These are phyloP conservation scores for Acanthurus lineatus DNA, from an alignment of 2,797 vertebrate genomes.

Conservation along the genomic window DNA sequence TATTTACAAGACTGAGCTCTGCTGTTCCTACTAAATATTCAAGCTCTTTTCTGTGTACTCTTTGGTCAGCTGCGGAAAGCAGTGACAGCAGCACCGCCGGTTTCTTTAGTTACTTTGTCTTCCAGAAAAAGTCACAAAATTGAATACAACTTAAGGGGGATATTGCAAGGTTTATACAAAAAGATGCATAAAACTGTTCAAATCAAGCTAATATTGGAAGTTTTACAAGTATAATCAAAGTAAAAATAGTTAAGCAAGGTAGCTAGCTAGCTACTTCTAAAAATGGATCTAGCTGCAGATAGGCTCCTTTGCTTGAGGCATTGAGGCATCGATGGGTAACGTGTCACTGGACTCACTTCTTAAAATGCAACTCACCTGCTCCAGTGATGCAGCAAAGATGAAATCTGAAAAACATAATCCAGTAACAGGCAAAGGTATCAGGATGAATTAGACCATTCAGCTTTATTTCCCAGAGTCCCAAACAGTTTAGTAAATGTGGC, in stretches of 20 bases:
- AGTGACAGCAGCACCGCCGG: background rate
- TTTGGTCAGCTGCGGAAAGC: slow-evolving; percentile 1
- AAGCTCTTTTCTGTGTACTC: background rate
- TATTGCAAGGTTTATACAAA: no score
- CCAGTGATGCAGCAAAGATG: no score
- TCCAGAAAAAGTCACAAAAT: background rate
- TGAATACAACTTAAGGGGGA: background rate
- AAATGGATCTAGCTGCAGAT: background rate
- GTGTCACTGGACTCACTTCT: no score
- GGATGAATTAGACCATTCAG: no score
- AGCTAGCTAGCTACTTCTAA: background rate
- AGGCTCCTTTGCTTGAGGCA: background rate
- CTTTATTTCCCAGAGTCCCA: no score
- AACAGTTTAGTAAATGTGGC: no score
- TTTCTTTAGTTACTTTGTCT: slow-evolving; percentile 1
- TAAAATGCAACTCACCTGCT: no score
- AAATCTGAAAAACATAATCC: no score
- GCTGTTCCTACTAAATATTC: background rate
- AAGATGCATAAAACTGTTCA: no score
- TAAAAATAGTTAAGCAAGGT: no score
- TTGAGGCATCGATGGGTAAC: background rate
- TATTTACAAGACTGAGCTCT: slow-evolving; percentile 8
- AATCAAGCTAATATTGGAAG: background rate
- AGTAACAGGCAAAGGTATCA: no score
- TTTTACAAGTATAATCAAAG: no score